A percentile compares a stretch with the other conserved stretches of the same genome.
phyloP scores from a whole-genome alignment of 2,797 vertebrate species.

The Centropyge bicolor region DNA sequence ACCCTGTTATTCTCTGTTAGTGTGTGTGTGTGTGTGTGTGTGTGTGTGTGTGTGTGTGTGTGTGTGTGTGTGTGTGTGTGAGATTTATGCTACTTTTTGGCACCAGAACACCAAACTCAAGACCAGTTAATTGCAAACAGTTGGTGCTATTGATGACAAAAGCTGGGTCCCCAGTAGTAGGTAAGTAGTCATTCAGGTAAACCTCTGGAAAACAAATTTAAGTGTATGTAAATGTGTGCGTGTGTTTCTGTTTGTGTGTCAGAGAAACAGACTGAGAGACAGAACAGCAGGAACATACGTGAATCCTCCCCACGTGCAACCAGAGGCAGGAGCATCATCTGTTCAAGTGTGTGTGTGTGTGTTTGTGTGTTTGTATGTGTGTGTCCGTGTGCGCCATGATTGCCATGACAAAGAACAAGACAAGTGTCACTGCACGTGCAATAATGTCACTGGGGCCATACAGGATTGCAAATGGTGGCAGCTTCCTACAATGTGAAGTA shows the following conservation, averaged over 20 bases:
- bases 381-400: slow-evolving; percentile 1
- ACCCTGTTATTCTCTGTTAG: neutral
- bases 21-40: slow-evolving; percentile 15
- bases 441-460: neutral
- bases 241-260: slow-evolving; percentile 18
- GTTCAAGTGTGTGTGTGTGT: slow-evolving; percentile 15
- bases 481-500: slow-evolving; percentile 46
- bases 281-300: slow-evolving; percentile 35
- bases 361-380: neutral
- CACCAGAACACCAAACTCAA: too few relatives aligned
- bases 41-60: slow-evolving; percentile 6
- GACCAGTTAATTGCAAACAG: too few relatives aligned
- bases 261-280: slow-evolving; percentile 14
- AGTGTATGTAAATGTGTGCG: neutral
- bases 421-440: slow-evolving; percentile 46
- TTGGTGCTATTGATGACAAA: too few relatives aligned
- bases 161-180: too few relatives aligned
- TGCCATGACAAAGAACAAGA: slow-evolving; percentile 33
- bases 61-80: neutral
- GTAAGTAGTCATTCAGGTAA: too few relatives aligned
- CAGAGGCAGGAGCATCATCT: slow-evolving; percentile 42
- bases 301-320: slow-evolving; percentile 58
- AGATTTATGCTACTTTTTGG: neutral
- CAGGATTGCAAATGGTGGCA: neutral
- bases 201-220: too few relatives aligned